Evolutionary conservation across 1,140 invertebrate genomes (phyloP).

Genomic region (Drosophila lini): DNA sequence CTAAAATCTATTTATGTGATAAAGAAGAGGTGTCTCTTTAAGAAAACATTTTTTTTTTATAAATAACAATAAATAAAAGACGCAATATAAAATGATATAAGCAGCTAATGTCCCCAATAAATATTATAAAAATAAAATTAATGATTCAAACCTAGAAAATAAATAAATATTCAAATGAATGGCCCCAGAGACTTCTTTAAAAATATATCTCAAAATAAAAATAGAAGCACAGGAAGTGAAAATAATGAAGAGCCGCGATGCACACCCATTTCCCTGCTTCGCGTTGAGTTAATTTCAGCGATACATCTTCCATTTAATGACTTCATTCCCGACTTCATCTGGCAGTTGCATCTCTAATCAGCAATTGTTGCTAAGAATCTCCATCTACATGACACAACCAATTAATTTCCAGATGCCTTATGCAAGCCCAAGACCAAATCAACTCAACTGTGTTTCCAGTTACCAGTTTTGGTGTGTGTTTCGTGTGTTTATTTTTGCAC

Average conservation of each 20-base stretch:
- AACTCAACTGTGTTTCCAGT: conserved; percentile 57
- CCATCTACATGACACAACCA: conserved; percentile 66
- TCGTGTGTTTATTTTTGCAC: conserved; percentile 19
- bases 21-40: accelerated
- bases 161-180: not conserved
- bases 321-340: conserved; percentile 42
- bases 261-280: conserved; percentile 18
- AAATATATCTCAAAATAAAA: not conserved
- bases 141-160: not conserved
- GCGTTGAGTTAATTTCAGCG: conserved; percentile 12
- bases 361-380: conserved; percentile 52
- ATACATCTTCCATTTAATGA: conserved; percentile 48
- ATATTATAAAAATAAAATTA: not conserved
- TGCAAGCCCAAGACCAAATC: conserved; percentile 35
- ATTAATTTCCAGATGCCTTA: conserved; percentile 70
- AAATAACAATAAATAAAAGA: not conserved
- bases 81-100: not conserved
- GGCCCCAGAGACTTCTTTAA: not conserved
- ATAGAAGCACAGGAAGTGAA: conserved; percentile 4
- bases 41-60: not conserved
- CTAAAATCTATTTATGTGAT: not conserved
- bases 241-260: conserved; percentile 9
- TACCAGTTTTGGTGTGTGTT: conserved; percentile 10
- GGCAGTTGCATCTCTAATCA: conserved; percentile 45
- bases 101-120: not conserved